Base-by-base conservation (phyloP, 2,797 vertebrate species). In the Hafferia zeledoni region DNA sequence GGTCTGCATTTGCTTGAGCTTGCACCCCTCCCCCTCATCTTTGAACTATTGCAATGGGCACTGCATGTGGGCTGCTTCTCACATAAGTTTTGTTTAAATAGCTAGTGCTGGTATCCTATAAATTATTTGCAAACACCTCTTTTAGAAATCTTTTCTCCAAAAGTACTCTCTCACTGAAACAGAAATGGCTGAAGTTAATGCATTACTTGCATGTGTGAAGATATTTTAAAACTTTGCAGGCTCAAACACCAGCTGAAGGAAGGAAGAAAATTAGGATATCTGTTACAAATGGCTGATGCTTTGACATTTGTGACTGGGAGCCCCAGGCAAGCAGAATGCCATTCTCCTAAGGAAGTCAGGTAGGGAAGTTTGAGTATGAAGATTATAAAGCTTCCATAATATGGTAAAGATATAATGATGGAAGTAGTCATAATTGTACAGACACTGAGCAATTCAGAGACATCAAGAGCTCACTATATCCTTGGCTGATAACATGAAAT, bases 171-270 rank as follows among this genome's bases (percentile, higher is more conserved):
- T 77, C n/a, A 28, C n/a, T 72, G 44, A 77, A 92, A 44, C 9
- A 74, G 49, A 79, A 90, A 72, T 28, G 72, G 17, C 49, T 92
- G 70, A 93, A 94, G 53, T 90, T 78, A 92, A 55, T 68, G 63
- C 6, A 64, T 89, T 84, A 60, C 52, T 87, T 87, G 53, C 1
- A 70, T 1, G 11, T 13, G 2, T 39, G 35, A 81, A 75, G 25
- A 70, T 15, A 35, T 39, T 25, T 47, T 15, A 43, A 46, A 89
- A 60, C 24, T 83, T 87, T 56, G 1, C 10, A 61, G 33, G 13
- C 39, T 69, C 18, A 72, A 88, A 30, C 17, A 50, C 9, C 18
- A 43, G 4, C 20, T 63, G 49, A 49, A 68, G 5, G 13, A 43
- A 74, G 15, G n/a, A 81, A 52, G 37, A 64, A 8, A 84, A 89